These are phyloP conservation scores for Microcebus ravelobensis DNA, from an alignment of 2,113 vertebrate species.

Conservation along the genomic window DNA sequence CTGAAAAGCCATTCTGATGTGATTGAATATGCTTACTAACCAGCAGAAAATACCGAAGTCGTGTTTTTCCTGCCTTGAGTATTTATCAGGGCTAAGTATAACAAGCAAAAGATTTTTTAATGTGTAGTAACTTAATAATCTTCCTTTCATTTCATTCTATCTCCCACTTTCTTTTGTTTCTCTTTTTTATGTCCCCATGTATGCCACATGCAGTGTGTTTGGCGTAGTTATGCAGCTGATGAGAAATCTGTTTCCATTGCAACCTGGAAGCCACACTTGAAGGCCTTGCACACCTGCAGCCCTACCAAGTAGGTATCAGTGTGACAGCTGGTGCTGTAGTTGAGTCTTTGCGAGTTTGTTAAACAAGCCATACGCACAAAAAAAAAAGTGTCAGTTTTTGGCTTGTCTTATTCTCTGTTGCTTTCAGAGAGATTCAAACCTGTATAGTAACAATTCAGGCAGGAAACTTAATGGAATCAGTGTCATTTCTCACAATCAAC, in stretches of 20 bases:
- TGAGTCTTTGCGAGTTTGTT: conserved; percentile 82
- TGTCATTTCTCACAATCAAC: conserved; percentile 32
- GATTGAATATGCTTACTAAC: conserved; percentile 87
- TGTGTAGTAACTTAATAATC: conserved; percentile 89
- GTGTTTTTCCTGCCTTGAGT: conserved; percentile 89
- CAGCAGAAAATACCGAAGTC: conserved; percentile 90
- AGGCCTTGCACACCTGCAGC: conserved; percentile 99
- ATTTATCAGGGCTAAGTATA: conserved; percentile 89
- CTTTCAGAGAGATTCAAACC: conserved; percentile 67
- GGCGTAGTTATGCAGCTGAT: conserved; percentile 99
- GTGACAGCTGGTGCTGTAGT: conserved; percentile 88
- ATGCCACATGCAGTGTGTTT: conserved; percentile 97
- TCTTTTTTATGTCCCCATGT: conserved; percentile 83
- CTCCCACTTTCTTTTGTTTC: conserved; percentile 84
- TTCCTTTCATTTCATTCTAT: conserved; percentile 87
- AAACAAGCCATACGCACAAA: not conserved
- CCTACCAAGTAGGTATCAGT: conserved; percentile 98
- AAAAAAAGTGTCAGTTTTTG: conserved; percentile 64
- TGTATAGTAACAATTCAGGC: conserved; percentile 71
- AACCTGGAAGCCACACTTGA: conserved; percentile 99
- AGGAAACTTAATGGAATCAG: conserved; percentile 38
- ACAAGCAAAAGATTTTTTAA: conserved; percentile 80
- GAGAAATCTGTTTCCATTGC: conserved; percentile 99
- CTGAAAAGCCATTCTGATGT: conserved; percentile 90
- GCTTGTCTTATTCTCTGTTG: conserved; percentile 75